Base-by-base conservation (phyloP, 2,113 vertebrate genomes). In the Mirounga angustirostris region DNA sequence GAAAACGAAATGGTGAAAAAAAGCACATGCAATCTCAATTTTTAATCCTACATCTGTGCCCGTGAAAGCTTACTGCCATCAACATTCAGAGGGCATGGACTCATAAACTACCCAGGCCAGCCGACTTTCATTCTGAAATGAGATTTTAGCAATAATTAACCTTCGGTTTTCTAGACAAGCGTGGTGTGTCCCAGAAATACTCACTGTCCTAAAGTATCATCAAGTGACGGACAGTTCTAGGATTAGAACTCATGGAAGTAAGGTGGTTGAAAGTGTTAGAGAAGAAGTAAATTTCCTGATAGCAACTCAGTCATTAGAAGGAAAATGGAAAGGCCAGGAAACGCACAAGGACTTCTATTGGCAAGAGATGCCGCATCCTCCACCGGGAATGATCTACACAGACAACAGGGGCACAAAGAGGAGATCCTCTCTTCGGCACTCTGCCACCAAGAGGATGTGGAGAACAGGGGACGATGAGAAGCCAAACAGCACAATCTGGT, bases 341-440 rank as follows among this genome's bases (percentile, higher is more conserved):
- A 59, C 28, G 74, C 19, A 69, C 7, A 43, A 54, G 0, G 14
- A 54, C 61, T 69, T 82, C 43, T 81, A 22, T 6, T 26, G 7
- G 58, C 21, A 87, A 93, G 54, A 52, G 6, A 85, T 1, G n/a
- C 11, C 30, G 14, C 11, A 14, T 52, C 36, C 11, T 93, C n/a
- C 46, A 9, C 50, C n/a, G 14, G 1, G 15, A 84, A 46, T 26
- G 21, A 52, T 4, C 30, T 16, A 28, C 12, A 2, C 3, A 12
- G 22, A 65, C 13, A 6, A 9, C 0, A 86, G 50, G 82, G 46
- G 26, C 12, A 33, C 1, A 3, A 8, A 43, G 52, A 73, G 36
- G 18, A 46, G 61, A 22, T 18, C 1, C 1, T 4, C 1, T 18
- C 1, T n/a, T 54, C 0, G 2, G n/a, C 40, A 14, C 28, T 76